Percentiles rank a stretch among this genome's conserved stretches.
These are phyloP conservation scores for Drosophila pseudoobscura DNA, from an alignment of 1,140 invertebrate species.

Conservation along the genomic window DNA sequence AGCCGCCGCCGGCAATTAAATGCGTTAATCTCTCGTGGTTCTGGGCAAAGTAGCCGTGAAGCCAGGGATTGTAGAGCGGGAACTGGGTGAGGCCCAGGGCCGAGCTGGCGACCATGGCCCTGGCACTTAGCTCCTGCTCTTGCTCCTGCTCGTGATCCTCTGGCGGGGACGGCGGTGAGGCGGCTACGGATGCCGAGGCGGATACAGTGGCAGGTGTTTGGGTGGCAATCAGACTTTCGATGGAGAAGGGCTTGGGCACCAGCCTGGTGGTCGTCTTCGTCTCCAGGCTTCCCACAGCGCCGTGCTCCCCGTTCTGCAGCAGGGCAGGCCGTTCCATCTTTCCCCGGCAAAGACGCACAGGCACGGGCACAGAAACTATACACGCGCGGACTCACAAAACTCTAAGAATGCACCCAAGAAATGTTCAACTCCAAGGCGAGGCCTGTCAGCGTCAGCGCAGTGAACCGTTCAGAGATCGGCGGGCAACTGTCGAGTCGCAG, in stretches of 20 bases:
- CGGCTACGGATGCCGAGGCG: too few relatives aligned
- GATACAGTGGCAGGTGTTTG: conserved; percentile 54
- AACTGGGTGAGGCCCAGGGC: conserved; percentile 76
- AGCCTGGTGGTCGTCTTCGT: conserved; percentile 54
- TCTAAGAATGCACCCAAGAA: too few relatives aligned
- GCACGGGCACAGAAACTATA: too few relatives aligned
- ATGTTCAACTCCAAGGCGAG: too few relatives aligned
- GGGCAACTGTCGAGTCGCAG: conserved; percentile 61
- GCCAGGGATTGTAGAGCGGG: conserved; percentile 81
- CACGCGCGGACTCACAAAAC: too few relatives aligned
- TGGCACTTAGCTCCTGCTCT: conserved; percentile 65
- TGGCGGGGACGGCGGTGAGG: conserved; percentile 29
- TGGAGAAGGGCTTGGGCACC: conserved; percentile 78
- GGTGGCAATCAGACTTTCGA: conserved; percentile 80
- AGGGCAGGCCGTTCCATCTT: conserved; percentile 57
- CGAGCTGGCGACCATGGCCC: conserved; percentile 71
- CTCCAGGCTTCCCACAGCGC: conserved; percentile 13
- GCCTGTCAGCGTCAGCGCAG: conserved; percentile 44
- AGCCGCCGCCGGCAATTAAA: conserved; percentile 73
- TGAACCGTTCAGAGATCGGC: conserved; percentile 82
- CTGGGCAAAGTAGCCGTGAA: conserved; percentile 80
- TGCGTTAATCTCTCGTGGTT: conserved; percentile 78
- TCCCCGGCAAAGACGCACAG: conserved; percentile 18
- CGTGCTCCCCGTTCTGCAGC: conserved; percentile 42
- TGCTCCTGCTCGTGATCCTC: conserved; percentile 38